Evolutionary conservation across 1,140 invertebrate genomes (phyloP), one percentile per base, ranked within the genome.

Genomic region (Drosophila littoralis): DNA sequence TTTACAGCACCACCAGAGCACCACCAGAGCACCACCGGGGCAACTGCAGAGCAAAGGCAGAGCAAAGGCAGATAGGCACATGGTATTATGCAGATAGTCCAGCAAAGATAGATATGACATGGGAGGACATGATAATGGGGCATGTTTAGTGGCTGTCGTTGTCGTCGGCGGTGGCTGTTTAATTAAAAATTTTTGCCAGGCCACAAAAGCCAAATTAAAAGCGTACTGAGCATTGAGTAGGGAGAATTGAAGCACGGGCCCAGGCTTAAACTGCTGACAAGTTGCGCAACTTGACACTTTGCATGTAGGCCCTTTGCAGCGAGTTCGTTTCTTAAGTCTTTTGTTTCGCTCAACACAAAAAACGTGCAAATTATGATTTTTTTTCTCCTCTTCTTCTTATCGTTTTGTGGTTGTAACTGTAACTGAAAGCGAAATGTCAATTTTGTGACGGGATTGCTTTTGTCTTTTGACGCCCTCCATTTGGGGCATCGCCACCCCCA

Each of bases 261-360:
- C 55, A 22, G 45, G 17, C 48, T 45, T 73, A 46, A 68, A 32
- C 45, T 8, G 81, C 68, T 86, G 84, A 80, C 85, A 77, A 84
- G 66, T 89, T 89, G 84, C 84, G 84, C 84, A 89, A 89, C 81
- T 89, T 90, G 84, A 89, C 85, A 89, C 84, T 89, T 84, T 89
- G 83, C 82, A 81, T 75, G 78, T 61, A 65, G 60, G 85, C 85
- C 84, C 84, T 89, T 89, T 69, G 60, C 80, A 66, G 77, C 84
- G 73, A 89, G 85, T 89, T 89, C 71, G 85, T 84, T 89, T 75
- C 84, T 43, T 84, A 89, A 89, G 84, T 89, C 84, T 89, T 89
- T 89, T 89, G 84, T 90, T 90, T 90, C 38, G 52, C 58, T 63
- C 73, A 70, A 89, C 84, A 89, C 67, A 74, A 75, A 80, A 89